phyloP scores from a whole-genome alignment of 2,888 invertebrate species.

The Salpingus planirostris region DNA sequence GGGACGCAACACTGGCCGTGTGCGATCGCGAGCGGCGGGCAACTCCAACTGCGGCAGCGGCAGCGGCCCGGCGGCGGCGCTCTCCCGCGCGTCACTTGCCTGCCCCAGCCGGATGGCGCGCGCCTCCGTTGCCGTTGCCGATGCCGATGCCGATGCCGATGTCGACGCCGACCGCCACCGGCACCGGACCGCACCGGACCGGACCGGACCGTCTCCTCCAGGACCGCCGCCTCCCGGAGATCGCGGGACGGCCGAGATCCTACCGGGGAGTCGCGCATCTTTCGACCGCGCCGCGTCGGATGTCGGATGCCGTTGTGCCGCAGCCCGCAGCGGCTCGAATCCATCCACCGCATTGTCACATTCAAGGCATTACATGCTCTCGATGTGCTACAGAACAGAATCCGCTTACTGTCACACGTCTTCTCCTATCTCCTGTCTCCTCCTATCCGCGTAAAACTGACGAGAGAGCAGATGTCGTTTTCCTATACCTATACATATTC shows the following conservation, averaged over 20 bases:
- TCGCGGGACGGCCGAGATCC: not conserved
- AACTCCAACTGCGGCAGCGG: conserved; percentile 34
- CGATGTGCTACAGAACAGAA: conserved; percentile 16
- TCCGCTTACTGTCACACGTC: conserved; percentile 18
- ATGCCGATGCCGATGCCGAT: conserved; percentile 1
- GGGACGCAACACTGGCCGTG: conserved; percentile 31
- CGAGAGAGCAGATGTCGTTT: conserved; percentile 14
- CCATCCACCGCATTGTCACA: conserved; percentile 19
- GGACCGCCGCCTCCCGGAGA: conserved; percentile 5
- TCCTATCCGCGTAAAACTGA: conserved; percentile 10
- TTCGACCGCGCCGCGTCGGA: conserved; percentile 4
- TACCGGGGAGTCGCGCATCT: conserved; percentile 1
- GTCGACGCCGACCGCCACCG: conserved; percentile 2
- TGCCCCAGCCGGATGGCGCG: conserved; percentile 23
- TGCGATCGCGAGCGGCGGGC: conserved; percentile 37
- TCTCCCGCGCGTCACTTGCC: conserved; percentile 32
- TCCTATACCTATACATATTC: too few species aligned
- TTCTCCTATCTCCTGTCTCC: too few species aligned
- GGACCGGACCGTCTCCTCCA: conserved; percentile 4
- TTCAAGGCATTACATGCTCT: conserved; percentile 17
- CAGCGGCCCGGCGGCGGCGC: conserved; percentile 36
- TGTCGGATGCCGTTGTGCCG: too few species aligned
- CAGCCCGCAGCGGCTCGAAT: conserved; percentile 21
- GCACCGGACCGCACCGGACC: conserved; percentile 20
- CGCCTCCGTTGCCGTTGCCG: conserved; percentile 13